A percentile compares a stretch with the other conserved stretches of the same genome.
These are phyloP conservation scores for Amazona guildingii DNA, from an alignment of 2,113 vertebrate species.

Conservation along the genomic window DNA sequence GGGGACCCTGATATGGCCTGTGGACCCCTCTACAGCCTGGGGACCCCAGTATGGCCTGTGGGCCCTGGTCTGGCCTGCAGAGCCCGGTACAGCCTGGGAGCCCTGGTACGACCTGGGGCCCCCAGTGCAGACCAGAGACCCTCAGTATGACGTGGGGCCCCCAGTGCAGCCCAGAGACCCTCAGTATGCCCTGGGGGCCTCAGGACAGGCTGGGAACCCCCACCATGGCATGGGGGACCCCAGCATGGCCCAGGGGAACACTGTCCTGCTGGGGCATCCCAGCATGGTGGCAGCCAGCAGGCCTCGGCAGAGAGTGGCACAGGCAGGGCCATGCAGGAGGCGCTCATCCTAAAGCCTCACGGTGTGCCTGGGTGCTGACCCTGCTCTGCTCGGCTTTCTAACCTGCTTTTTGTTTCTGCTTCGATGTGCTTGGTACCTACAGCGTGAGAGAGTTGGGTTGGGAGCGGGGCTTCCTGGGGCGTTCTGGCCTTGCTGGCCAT, in stretches of 20 bases:
- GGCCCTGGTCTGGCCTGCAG: too few relatives aligned
- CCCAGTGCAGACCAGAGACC: too few relatives aligned
- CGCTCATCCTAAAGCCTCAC: background rate
- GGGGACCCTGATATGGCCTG: fast-evolving
- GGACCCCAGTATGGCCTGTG: too few relatives aligned
- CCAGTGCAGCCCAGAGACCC: background rate
- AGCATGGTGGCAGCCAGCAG: fast-evolving
- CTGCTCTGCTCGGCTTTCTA: background rate
- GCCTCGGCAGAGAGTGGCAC: background rate
- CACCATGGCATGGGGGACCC: background rate
- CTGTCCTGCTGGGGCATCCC: too few relatives aligned
- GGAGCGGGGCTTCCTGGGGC: background rate
- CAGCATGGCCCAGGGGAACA: background rate
- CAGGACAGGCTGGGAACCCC: too few relatives aligned
- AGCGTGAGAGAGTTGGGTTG: background rate
- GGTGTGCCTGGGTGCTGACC: too few relatives aligned
- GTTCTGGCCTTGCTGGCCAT: background rate
- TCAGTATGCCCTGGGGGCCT: too few relatives aligned
- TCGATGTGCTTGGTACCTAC: background rate
- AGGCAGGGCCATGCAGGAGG: background rate
- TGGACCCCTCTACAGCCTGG: too few relatives aligned
- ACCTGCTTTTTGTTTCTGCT: background rate
- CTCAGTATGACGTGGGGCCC: too few relatives aligned
- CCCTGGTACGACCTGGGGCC: fast-evolving
- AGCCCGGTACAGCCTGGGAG: too few relatives aligned